phyloP scores from a whole-genome alignment of 2,797 vertebrate species.

The Crenichthys baileyi region DNA sequence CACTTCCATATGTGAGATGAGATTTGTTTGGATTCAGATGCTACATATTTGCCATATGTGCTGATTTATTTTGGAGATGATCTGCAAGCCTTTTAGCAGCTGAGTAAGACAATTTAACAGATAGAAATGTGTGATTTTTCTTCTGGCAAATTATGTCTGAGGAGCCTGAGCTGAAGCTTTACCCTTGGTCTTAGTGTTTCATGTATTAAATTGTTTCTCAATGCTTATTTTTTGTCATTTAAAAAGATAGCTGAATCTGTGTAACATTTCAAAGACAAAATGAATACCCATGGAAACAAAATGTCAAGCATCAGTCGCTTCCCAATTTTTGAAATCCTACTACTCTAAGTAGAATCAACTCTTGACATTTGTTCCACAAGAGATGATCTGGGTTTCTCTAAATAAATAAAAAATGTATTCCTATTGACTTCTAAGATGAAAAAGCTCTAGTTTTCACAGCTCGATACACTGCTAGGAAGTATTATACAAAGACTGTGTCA shows the following conservation, averaged over 20 bases:
- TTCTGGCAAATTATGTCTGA: background rate
- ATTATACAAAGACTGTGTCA: constrained; percentile 3
- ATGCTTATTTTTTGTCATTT: background rate
- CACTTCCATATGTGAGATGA: background rate
- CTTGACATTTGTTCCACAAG: constrained; percentile 65
- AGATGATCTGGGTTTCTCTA: constrained; percentile 21
- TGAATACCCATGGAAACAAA: background rate
- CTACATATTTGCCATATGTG: background rate
- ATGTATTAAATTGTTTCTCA: background rate
- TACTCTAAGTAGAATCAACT: constrained; percentile 43
- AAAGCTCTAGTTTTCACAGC: background rate
- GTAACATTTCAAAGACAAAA: background rate
- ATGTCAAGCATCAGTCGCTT: background rate
- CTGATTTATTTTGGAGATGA: background rate
- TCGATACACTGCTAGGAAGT: background rate
- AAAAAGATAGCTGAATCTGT: background rate
- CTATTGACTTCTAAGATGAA: background rate
- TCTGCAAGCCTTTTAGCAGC: background rate
- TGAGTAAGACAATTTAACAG: background rate
- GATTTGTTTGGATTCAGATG: background rate
- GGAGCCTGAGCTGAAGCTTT: background rate
- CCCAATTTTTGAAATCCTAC: constrained; percentile 4
- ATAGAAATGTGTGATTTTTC: background rate
- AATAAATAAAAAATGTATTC: background rate
- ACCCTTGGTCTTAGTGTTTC: no score